These are phyloP conservation scores for Drosophila niveifrons DNA, from an alignment of 2,888 invertebrate species.

Conservation along the genomic window DNA sequence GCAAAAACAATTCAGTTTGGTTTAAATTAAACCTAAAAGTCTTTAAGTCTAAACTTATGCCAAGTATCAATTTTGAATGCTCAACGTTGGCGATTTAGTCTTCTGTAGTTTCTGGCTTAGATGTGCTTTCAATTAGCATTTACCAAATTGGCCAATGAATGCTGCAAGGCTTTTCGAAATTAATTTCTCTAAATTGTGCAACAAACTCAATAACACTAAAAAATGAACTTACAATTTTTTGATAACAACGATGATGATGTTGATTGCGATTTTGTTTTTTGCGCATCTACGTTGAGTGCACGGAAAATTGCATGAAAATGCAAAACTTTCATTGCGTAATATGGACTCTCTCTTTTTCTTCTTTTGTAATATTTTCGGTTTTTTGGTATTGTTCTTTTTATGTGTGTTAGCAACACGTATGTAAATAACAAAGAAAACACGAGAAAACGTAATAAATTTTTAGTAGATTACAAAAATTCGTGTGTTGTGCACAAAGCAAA, in stretches of 20 bases:
- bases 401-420: slow-evolving; percentile 42
- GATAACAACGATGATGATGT: slow-evolving; percentile 26
- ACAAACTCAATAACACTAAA: slow-evolving; percentile 31
- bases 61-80: not conserved
- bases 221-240: slow-evolving; percentile 38
- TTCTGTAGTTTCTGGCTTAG: not conserved
- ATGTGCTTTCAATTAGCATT: slow-evolving; percentile 38
- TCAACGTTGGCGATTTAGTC: not conserved
- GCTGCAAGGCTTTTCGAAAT: slow-evolving; percentile 43
- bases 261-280: slow-evolving; percentile 21
- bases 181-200: slow-evolving; percentile 51
- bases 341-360: slow-evolving; percentile 10
- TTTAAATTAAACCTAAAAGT: not conserved
- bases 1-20: not conserved
- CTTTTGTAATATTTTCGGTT: not conserved
- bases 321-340: slow-evolving; percentile 49
- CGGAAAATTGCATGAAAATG: slow-evolving; percentile 54
- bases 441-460: slow-evolving; percentile 70
- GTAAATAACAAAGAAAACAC: slow-evolving; percentile 51
- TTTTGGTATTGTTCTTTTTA: slow-evolving; percentile 14
- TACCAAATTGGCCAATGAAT: slow-evolving; percentile 6
- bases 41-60: not conserved
- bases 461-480: slow-evolving; percentile 68
- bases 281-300: slow-evolving; percentile 18
- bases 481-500: slow-evolving; percentile 54